Percentiles rank a stretch among this genome's conserved stretches.
phyloP scores from a whole-genome alignment of 2,113 vertebrate species.

The Microtus ochrogaster region DNA sequence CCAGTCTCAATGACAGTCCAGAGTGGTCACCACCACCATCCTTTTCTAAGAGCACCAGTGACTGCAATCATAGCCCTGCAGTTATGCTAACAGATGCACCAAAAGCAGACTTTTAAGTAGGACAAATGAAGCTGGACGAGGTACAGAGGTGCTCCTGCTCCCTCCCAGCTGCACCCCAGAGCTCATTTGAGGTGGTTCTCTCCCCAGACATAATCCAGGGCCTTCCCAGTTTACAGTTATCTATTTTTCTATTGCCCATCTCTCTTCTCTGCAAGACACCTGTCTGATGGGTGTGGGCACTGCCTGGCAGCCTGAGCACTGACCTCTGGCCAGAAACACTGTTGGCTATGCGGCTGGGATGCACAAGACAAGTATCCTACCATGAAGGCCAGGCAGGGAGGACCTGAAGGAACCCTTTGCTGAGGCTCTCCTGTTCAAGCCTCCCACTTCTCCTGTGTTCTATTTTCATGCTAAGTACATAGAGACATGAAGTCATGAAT shows the following conservation, averaged over 20 bases:
- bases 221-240: background rate
- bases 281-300: background rate
- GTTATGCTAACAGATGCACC: background rate
- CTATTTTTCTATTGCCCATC: background rate
- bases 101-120: background rate
- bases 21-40: background rate
- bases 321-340: background rate
- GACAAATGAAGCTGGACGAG: background rate
- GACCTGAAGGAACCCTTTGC: background rate
- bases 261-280: background rate
- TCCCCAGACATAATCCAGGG: background rate
- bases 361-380: background rate
- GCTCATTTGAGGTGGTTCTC: background rate
- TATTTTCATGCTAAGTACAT: background rate
- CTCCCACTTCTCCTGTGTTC: background rate
- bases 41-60: background rate
- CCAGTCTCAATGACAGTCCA: background rate
- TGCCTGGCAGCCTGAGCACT: background rate
- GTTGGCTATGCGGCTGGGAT: background rate
- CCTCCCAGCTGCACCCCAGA: background rate
- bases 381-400: background rate
- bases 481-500: background rate
- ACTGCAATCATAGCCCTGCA: background rate
- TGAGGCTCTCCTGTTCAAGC: background rate
- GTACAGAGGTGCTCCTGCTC: too few species aligned